Conservation (phyloP, 2,113 vertebrate genomes). For the Notarius lentiginosus region DNA sequence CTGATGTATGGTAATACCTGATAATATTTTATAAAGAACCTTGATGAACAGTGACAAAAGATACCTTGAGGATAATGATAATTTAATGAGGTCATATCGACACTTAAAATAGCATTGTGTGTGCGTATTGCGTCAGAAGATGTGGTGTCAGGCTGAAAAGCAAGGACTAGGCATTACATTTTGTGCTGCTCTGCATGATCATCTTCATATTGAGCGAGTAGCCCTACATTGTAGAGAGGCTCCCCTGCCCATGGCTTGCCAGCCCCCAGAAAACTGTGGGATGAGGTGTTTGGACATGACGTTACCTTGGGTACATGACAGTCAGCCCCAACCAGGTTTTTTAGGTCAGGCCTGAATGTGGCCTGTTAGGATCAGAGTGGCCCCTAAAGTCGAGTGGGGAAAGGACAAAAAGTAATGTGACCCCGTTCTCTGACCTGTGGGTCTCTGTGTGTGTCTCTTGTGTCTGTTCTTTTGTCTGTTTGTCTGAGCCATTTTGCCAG, state of each 20-base stretch:
- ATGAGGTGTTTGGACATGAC: conserved; percentile 92
- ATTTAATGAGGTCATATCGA: conserved; percentile 7
- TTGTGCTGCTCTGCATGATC: conserved; percentile 56
- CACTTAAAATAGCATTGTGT: conserved; percentile 9
- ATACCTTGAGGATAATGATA: not conserved
- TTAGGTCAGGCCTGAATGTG: conserved; percentile 64
- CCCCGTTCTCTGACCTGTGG: conserved; percentile 17
- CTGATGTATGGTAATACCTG: not conserved
- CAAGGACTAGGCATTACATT: conserved; percentile 43
- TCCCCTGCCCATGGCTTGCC: conserved; percentile 83
- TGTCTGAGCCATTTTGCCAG: conserved; percentile 57
- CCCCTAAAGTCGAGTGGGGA: conserved; percentile 69
- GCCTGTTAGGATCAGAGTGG: conserved; percentile 56
- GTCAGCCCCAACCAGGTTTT: conserved; percentile 97
- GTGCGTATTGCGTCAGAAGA: conserved; percentile 62
- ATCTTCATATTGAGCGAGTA: conserved; percentile 63
- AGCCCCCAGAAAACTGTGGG: conserved; percentile 96
- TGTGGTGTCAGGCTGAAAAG: conserved; percentile 59
- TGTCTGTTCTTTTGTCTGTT: conserved; percentile 35
- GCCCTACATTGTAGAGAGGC: conserved; percentile 89
- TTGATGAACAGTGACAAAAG: not conserved
- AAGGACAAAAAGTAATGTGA: conserved; percentile 58
- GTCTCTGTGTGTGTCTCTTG: conserved; percentile 18
- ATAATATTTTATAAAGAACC: not conserved
- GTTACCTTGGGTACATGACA: conserved; percentile 99